Evolutionary conservation across 2,113 vertebrate genomes (phyloP).

Genomic region (Zingel zingel): DNA sequence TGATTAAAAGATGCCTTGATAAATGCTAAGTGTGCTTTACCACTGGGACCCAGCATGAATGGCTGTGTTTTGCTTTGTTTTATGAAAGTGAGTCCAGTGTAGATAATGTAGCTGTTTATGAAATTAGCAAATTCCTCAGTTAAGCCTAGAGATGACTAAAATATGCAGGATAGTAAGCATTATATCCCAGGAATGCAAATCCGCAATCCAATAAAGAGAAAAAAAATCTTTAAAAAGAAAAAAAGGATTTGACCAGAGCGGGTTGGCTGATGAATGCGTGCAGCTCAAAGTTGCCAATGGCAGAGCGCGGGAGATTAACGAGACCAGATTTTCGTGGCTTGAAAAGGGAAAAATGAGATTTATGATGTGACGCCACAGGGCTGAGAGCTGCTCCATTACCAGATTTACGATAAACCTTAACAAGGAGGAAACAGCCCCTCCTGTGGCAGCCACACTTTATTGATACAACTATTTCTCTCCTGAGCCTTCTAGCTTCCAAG

Average conservation of each 20-base stretch:
- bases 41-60: constrained; percentile 36
- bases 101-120: constrained; percentile 58
- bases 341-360: constrained; percentile 86
- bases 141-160: constrained; percentile 29
- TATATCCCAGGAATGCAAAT: constrained; percentile 53
- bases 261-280: constrained; percentile 82
- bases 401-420: constrained; percentile 87
- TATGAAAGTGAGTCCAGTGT: constrained; percentile 41
- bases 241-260: constrained; percentile 70
- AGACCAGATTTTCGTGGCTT: constrained; percentile 80
- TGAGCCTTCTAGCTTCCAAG: constrained; percentile 50
- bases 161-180: constrained; percentile 23
- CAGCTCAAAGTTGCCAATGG: constrained; percentile 83
- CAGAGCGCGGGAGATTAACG: constrained; percentile 84
- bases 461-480: constrained; percentile 75
- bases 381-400: constrained; percentile 85
- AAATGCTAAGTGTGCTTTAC: constrained; percentile 62
- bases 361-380: constrained; percentile 80
- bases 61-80: constrained; percentile 53
- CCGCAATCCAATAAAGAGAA: constrained; percentile 33
- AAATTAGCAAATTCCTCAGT: constrained; percentile 55
- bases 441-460: constrained; percentile 74
- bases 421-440: constrained; percentile 82
- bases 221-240: constrained; percentile 37
- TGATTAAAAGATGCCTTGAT: constrained; percentile 79